phyloP scores from a whole-genome alignment of 2,113 vertebrate species.

The Barbus barbus region DNA sequence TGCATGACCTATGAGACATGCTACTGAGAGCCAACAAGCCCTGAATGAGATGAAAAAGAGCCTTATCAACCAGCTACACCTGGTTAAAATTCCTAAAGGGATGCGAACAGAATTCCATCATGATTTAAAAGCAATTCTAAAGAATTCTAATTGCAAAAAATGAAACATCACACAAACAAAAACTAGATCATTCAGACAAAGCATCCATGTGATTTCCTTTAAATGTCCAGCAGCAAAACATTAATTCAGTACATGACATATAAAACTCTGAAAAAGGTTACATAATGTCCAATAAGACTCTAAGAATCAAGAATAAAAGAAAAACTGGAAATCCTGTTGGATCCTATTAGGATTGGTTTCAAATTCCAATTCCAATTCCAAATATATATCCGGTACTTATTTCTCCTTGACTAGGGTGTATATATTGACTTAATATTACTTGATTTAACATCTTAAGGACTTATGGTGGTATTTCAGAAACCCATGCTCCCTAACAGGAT shows the following conservation, averaged over 20 bases:
- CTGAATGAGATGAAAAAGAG: neutral
- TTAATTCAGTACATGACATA: neutral
- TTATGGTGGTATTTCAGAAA: neutral
- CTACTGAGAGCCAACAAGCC: neutral
- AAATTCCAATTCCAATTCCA: neutral
- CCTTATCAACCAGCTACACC: neutral
- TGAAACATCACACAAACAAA: neutral
- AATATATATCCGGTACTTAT: neutral
- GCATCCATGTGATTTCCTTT: neutral
- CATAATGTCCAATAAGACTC: neutral
- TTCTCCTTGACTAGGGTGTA: neutral
- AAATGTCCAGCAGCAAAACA: neutral
- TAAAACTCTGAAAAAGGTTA: neutral
- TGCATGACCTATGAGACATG: constrained; percentile 1
- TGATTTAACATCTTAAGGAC: neutral
- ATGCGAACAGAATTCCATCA: neutral
- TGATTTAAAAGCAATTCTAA: neutral
- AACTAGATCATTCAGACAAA: neutral
- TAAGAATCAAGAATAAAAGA: neutral
- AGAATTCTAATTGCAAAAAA: neutral
- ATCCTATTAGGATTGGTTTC: neutral
- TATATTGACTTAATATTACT: neutral
- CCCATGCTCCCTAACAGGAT: too few species aligned
- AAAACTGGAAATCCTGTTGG: neutral
- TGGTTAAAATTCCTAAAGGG: neutral